These are phyloP conservation scores for Ormyrus nitidulus DNA, from an alignment of 2,888 invertebrate species.

Conservation along the genomic window DNA sequence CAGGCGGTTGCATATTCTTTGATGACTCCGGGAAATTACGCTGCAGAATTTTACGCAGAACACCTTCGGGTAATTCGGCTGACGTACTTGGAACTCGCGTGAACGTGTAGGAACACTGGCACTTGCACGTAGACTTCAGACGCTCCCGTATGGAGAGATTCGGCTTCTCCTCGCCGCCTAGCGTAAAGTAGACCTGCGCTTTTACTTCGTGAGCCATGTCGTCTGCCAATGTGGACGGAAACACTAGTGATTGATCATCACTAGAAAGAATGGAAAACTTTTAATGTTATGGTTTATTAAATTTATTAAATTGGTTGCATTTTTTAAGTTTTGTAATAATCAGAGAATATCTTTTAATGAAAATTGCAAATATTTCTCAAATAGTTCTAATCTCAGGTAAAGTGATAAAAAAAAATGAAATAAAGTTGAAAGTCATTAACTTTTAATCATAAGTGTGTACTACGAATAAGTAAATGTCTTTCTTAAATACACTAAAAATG, in stretches of 20 bases:
- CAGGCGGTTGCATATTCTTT: constrained; percentile 67
- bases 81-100: constrained; percentile 70
- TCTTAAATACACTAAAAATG: too few species aligned
- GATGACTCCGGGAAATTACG: constrained; percentile 72
- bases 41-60: constrained; percentile 71
- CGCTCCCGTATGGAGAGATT: constrained; percentile 49
- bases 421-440: too few species aligned
- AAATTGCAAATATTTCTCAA: too few species aligned
- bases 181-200: constrained; percentile 69
- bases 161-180: constrained; percentile 68
- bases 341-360: too few species aligned
- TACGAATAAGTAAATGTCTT: too few species aligned
- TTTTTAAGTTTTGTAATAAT: too few species aligned
- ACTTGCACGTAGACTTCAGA: constrained; percentile 59
- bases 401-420: too few species aligned
- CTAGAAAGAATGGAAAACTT: background rate
- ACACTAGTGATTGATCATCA: constrained; percentile 7
- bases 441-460: too few species aligned
- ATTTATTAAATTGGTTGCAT: too few species aligned
- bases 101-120: constrained; percentile 68
- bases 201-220: constrained; percentile 32
- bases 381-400: too few species aligned
- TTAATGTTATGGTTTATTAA: too few species aligned
- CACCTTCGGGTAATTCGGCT: constrained; percentile 69
- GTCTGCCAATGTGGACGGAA: background rate